Evolutionary conservation across 1,140 invertebrate genomes (phyloP).

Genomic region (Eurosta solidaginis): DNA sequence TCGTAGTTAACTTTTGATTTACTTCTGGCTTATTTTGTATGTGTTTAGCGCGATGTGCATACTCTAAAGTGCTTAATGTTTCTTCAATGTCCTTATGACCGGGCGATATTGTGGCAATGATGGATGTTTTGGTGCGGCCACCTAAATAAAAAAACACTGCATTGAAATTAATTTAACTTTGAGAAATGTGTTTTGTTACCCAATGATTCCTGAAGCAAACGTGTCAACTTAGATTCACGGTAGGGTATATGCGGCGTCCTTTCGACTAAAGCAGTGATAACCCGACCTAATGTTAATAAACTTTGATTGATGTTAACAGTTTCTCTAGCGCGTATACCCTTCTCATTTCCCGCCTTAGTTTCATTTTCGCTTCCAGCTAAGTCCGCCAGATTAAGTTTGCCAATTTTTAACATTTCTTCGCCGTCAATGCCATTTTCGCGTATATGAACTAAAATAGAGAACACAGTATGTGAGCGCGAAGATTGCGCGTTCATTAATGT

Average conservation of each 20-base stretch:
- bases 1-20: conserved; percentile 91
- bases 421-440: conserved; percentile 88
- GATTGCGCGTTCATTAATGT: conserved; percentile 95
- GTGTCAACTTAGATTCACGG: conserved; percentile 91
- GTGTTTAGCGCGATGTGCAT: conserved; percentile 93
- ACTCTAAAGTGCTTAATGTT: conserved; percentile 93
- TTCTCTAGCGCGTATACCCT: conserved; percentile 80
- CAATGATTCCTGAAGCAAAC: conserved; percentile 92
- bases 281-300: conserved; percentile 89
- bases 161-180: background rate
- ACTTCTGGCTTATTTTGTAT: conserved; percentile 95
- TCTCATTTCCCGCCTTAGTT: conserved; percentile 85
- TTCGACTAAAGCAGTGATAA: conserved; percentile 96
- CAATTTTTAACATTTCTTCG: conserved; percentile 90
- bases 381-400: conserved; percentile 97
- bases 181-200: background rate
- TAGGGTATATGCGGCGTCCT: conserved; percentile 92
- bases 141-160: conserved; percentile 61
- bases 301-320: conserved; percentile 97
- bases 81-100: conserved; percentile 87
- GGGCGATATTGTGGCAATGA: conserved; percentile 94
- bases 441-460: conserved; percentile 92
- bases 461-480: conserved; percentile 94
- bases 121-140: conserved; percentile 91
- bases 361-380: conserved; percentile 97